Conservation (phyloP, 2,797 vertebrate genomes). For the Coendou prehensilis region DNA sequence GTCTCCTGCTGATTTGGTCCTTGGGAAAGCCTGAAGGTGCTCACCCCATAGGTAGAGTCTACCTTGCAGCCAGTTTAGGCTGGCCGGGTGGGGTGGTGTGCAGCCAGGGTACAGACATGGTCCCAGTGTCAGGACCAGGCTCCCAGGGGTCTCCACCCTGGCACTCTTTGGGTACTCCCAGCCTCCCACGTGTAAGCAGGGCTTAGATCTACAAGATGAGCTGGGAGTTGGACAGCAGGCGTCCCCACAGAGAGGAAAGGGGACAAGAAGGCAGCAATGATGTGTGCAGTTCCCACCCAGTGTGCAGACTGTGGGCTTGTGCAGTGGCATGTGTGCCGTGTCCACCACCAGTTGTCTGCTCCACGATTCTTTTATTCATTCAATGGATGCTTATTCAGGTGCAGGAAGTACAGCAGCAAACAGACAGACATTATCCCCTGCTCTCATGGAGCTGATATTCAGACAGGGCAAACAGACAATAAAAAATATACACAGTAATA, state of each 20-base stretch:
- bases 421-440: neutral
- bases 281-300: rapidly evolving
- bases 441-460: neutral
- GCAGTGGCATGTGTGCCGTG: neutral
- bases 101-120: neutral
- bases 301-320: too few species aligned
- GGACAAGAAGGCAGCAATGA: neutral
- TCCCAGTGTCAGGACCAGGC: neutral
- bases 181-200: neutral
- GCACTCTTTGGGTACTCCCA: neutral
- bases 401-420: neutral
- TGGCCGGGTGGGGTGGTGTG: neutral
- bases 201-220: neutral
- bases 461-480: neutral
- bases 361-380: neutral
- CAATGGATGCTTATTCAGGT: neutral
- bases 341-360: neutral
- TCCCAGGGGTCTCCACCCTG: neutral
- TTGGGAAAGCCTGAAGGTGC: neutral
- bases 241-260: neutral
- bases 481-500: neutral
- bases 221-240: neutral
- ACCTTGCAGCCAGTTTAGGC: neutral
- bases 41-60: neutral
- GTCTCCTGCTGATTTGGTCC: neutral